Evolutionary conservation across 2,888 invertebrate species (phyloP).

Genomic region (Teleogryllus oceanicus): DNA sequence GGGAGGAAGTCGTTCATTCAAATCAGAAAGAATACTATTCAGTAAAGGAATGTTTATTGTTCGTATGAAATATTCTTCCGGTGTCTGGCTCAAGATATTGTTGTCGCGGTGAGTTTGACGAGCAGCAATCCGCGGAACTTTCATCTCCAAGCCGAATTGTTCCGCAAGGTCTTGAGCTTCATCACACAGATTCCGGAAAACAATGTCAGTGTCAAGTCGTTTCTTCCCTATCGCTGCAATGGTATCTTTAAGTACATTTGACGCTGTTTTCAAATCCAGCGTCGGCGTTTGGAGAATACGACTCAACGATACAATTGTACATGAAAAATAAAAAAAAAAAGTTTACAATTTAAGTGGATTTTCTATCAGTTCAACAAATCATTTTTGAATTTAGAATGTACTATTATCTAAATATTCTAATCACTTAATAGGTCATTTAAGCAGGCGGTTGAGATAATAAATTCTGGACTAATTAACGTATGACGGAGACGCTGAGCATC

Average conservation of each 20-base stretch:
- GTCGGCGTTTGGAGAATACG: background rate
- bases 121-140: background rate
- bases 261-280: background rate
- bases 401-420: background rate
- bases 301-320: background rate
- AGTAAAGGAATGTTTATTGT: background rate
- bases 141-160: background rate
- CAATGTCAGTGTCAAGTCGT: background rate
- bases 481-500: background rate
- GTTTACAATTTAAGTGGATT: no score
- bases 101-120: background rate
- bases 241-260: background rate
- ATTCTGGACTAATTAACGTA: background rate
- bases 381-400: no score
- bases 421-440: background rate
- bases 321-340: background rate
- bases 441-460: background rate
- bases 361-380: no score
- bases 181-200: background rate
- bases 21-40: background rate
- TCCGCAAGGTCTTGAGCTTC: background rate
- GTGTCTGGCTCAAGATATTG: background rate
- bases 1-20: background rate
- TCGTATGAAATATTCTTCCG: background rate
- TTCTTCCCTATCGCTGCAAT: background rate